A percentile compares a stretch with the other conserved stretches of the same genome.
Conservation (phyloP, 92 coral and sea anemone species). For the Palythoa grandiflora region DNA sequence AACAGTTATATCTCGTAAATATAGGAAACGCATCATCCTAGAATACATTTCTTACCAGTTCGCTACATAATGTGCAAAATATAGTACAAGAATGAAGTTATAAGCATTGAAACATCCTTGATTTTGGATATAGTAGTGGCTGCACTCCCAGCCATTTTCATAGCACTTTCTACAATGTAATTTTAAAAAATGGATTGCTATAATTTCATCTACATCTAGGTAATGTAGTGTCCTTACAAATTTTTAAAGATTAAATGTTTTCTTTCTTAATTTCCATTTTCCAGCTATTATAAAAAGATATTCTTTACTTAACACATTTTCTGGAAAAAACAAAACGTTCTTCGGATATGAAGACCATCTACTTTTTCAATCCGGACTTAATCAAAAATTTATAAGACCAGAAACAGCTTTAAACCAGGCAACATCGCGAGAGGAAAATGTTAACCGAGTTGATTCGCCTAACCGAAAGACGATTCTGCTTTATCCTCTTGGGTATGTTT, state of each 20-base stretch:
- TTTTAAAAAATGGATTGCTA: background rate
- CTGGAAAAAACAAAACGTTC: too few species aligned
- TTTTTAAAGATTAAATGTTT: background rate
- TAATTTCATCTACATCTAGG: background rate
- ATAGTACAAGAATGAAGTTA: background rate
- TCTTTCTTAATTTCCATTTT: background rate
- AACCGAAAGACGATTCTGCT: background rate
- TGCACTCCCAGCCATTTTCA: background rate
- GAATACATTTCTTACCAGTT: background rate
- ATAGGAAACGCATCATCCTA: background rate
- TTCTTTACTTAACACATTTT: background rate
- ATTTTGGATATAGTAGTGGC: background rate
- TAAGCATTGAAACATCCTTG: background rate
- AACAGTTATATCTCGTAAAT: background rate
- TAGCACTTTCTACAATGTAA: background rate
- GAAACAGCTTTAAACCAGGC: background rate
- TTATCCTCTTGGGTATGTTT: background rate
- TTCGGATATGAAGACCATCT: background rate
- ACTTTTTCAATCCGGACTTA: background rate
- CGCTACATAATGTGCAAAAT: background rate
- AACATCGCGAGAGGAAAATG: constrained; percentile 18
- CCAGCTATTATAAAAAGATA: background rate
- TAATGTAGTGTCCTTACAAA: constrained; percentile 19
- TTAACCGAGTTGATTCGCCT: constrained; percentile 20
- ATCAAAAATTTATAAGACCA: background rate